These are phyloP conservation scores for Sinonovacula constricta DNA, from an alignment of 1,140 invertebrate species.

Conservation along the genomic window DNA sequence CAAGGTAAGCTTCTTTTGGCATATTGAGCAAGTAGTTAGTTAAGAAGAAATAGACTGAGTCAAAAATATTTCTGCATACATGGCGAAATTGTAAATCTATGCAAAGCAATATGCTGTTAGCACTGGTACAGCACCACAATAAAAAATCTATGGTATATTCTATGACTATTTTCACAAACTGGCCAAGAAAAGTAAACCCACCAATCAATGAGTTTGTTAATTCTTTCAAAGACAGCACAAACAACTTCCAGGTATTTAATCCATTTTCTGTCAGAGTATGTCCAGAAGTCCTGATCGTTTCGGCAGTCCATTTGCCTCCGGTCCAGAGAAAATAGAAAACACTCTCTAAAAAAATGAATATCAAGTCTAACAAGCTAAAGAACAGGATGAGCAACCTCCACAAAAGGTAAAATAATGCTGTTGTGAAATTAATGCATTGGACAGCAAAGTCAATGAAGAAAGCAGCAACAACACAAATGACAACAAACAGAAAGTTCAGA, in stretches of 20 bases:
- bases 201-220: conserved; percentile 36
- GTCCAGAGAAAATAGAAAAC: conserved; percentile 48
- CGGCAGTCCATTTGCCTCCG: conserved; percentile 51
- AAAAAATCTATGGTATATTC: conserved; percentile 22
- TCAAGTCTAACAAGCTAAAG: conserved; percentile 47
- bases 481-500: conserved; percentile 23
- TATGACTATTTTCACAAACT: not conserved
- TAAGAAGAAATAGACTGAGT: conserved; percentile 50
- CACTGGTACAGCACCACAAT: conserved; percentile 14
- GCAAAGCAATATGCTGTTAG: conserved; percentile 1
- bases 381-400: conserved; percentile 58
- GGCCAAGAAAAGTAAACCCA: conserved; percentile 32
- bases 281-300: conserved; percentile 39
- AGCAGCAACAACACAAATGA: conserved; percentile 4
- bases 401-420: conserved; percentile 53
- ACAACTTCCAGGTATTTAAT: conserved; percentile 37
- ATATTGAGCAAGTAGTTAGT: conserved; percentile 51
- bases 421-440: conserved; percentile 49
- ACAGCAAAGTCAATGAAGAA: conserved; percentile 51
- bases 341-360: conserved; percentile 51
- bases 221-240: conserved; percentile 34
- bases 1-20: conserved; percentile 56
- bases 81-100: conserved; percentile 18
- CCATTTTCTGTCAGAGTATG: conserved; percentile 37
- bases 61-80: conserved; percentile 37